Percentiles rank a stretch among this genome's conserved stretches.
phyloP scores from a whole-genome alignment of 1,140 invertebrate genomes.

The Globodera rostochiensis region DNA sequence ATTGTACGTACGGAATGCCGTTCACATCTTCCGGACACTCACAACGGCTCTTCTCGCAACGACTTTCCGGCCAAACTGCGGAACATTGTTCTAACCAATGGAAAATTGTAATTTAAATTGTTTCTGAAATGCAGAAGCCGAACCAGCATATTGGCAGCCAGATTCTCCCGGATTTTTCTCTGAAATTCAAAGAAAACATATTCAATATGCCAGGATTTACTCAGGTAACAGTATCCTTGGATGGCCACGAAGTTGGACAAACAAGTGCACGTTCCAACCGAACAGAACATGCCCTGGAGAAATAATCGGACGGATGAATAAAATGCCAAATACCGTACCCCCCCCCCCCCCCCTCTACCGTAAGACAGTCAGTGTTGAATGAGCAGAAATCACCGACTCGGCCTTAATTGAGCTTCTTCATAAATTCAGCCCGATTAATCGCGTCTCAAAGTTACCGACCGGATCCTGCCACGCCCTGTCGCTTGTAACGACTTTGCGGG shows the following conservation, averaged over 20 bases:
- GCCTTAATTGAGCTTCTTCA: background rate
- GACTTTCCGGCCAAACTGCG: conserved; percentile 63
- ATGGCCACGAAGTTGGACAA: conserved; percentile 63
- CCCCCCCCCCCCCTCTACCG: conserved; percentile 29
- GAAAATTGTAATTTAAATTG: background rate
- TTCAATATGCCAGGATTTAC: conserved; percentile 38
- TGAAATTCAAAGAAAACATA: conserved; percentile 37
- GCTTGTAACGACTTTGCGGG: conserved; percentile 51
- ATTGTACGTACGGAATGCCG: conserved; percentile 59
- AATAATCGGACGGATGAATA: background rate
- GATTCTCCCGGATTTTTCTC: conserved; percentile 64
- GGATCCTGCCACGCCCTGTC: conserved; percentile 62
- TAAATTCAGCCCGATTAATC: background rate
- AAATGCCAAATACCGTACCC: background rate
- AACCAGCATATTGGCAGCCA: conserved; percentile 59
- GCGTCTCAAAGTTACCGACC: conserved; percentile 38
- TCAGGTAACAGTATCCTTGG: conserved; percentile 64
- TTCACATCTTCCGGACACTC: conserved; percentile 64
- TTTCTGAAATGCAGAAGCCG: background rate
- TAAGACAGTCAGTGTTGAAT: conserved; percentile 64
- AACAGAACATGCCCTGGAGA: conserved; percentile 64
- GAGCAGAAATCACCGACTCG: conserved; percentile 61
- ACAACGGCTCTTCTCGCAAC: conserved; percentile 63
- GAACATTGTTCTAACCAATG: conserved; percentile 52
- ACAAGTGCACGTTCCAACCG: conserved; percentile 62